A percentile compares a stretch with the other conserved stretches of the same genome.
Evolutionary conservation across 1,140 invertebrate genomes (phyloP).

Genomic region (Rhagoletis zephyria): DNA sequence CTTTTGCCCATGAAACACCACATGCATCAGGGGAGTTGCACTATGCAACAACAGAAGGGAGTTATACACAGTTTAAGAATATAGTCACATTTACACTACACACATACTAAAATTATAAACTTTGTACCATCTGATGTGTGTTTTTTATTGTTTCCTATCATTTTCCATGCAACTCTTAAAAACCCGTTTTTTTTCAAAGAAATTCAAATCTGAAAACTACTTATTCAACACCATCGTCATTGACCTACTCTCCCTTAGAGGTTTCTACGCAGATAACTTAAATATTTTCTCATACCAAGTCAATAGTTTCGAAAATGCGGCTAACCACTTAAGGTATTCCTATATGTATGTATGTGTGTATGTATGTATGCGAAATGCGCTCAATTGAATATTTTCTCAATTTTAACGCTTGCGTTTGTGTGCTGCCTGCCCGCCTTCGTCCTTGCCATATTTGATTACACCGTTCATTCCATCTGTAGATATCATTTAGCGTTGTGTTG

Average conservation of each 20-base stretch:
- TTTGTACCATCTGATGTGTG: too few species aligned
- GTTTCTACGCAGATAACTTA: background rate
- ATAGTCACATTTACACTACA: too few species aligned
- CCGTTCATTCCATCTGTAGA: background rate
- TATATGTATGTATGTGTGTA: too few species aligned
- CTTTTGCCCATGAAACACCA: too few species aligned
- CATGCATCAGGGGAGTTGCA: too few species aligned
- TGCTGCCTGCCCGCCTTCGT: background rate
- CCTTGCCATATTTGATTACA: slow-evolving; percentile 8
- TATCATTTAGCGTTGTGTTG: background rate
- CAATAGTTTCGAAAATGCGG: background rate
- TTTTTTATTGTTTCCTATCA: too few species aligned
- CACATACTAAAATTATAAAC: too few species aligned
- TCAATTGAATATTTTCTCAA: background rate
- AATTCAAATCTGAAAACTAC: too few species aligned
- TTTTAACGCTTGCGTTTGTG: background rate
- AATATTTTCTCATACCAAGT: slow-evolving; percentile 8
- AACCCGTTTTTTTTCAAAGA: too few species aligned
- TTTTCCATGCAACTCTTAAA: too few species aligned
- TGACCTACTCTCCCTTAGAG: slow-evolving; percentile 22
- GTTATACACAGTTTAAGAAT: too few species aligned
- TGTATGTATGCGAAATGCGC: background rate
- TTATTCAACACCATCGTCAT: background rate
- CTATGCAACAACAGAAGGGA: too few species aligned
- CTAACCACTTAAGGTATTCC: background rate